phyloP scores from a whole-genome alignment of 2,113 vertebrate species.

The Psephotus haematonotus region DNA sequence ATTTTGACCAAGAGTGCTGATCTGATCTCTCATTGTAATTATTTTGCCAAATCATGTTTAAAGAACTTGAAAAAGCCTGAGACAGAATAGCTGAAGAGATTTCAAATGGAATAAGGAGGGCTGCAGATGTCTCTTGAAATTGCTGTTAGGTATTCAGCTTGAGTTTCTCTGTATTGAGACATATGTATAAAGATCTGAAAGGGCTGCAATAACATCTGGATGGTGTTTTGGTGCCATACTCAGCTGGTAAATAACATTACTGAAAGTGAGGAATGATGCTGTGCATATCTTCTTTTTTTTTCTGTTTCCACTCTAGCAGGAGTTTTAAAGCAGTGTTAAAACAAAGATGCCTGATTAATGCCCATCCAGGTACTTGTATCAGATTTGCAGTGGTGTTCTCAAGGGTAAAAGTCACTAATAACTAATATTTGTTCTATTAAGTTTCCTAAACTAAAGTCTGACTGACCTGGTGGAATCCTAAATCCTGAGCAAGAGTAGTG shows the following conservation, averaged over 20 bases:
- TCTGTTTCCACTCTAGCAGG: not conserved
- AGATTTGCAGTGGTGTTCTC: not conserved
- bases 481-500: not conserved
- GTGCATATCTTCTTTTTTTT: not conserved
- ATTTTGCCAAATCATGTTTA: slow-evolving; percentile 18
- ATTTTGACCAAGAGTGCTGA: not conserved
- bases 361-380: not conserved
- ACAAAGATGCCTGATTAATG: not conserved
- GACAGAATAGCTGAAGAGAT: not conserved
- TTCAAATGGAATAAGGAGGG: not conserved
- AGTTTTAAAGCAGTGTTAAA: not conserved
- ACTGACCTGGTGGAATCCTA: not conserved
- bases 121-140: slow-evolving; percentile 26
- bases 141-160: not conserved
- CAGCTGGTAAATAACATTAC: slow-evolving; percentile 2
- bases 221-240: slow-evolving; percentile 10
- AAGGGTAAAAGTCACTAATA: not conserved
- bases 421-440: slow-evolving; percentile 26
- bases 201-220: slow-evolving; percentile 14
- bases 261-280: slow-evolving; percentile 1
- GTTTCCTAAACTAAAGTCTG: not conserved
- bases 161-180: not conserved
- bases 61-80: not conserved
- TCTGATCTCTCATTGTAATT: not conserved
- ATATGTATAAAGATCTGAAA: not conserved